Evolutionary conservation across 1,140 invertebrate species (phyloP), one percentile per base, ranked within the genome.

Genomic region (Cydia splendana): DNA sequence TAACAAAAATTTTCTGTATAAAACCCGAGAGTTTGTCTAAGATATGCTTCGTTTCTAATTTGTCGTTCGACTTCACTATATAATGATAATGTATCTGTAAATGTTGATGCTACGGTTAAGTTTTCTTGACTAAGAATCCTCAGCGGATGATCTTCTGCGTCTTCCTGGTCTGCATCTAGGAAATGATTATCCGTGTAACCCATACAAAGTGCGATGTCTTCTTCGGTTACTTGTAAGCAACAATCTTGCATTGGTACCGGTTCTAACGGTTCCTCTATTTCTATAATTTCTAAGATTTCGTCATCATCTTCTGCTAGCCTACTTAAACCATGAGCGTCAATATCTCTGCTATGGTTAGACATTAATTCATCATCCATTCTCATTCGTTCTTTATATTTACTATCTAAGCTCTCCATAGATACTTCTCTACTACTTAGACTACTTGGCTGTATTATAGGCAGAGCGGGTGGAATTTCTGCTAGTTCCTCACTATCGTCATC

Each of bases 201-300:
- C 96, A 98, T 97, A 84, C 97, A 97, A 75, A 96, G 94, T 1
- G 97, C 97, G 65, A 98, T 98, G 85, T 98, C 97, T 92, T 98
- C 97, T 93, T 98, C 97, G 1, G 97, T 98, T 1, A 98, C 97
- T 93, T 98, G 97, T 30, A 98, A 91, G 82, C 96, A 97, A 77
- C 95, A 96, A 85, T 98, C 97, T 89, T 96, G 96, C 94, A 96
- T 97, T 15, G 97, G 96, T 13, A 97, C 96, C 4, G 96, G 96
- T 88, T 97, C 96, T 77, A 95, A 93, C 1, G 95, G 95, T 91
- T 97, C 97, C 86, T 96, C 96, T 0, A 97, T 95, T 89, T 97
- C 96, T 75, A 97, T 96, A 79, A 97, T 96, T 94, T 97, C 96
- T 80, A 97, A 91, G 81, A 97, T 96, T 85, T 97, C 96, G 81